Conservation (phyloP, 2,113 vertebrate genomes). For the Pelobates fuscus region DNA sequence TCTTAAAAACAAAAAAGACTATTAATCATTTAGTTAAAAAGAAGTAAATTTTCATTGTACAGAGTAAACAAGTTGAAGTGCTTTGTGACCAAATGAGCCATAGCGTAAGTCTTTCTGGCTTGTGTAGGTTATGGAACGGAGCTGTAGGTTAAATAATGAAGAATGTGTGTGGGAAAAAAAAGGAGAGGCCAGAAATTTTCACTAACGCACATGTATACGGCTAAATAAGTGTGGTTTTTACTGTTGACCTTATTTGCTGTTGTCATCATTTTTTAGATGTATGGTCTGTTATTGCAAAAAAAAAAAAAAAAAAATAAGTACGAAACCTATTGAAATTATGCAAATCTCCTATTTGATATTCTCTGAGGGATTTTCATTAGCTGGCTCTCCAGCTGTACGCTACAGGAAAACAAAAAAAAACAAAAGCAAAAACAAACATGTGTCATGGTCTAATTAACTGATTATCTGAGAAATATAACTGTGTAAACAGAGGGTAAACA, state of each 20-base stretch:
- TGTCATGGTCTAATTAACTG: constrained; percentile 19
- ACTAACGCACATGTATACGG: constrained; percentile 49
- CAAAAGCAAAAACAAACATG: background rate
- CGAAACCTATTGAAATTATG: too few species aligned
- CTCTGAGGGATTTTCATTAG: constrained; percentile 25
- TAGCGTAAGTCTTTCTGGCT: background rate
- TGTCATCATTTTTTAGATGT: background rate
- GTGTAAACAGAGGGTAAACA: constrained; percentile 6
- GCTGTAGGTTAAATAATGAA: background rate
- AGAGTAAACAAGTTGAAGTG: constrained; percentile 16
- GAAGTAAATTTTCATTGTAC: constrained; percentile 7
- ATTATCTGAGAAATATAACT: constrained; percentile 10
- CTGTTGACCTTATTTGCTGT: constrained; percentile 53
- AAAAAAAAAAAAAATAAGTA: background rate
- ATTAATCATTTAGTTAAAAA: constrained; percentile 29
- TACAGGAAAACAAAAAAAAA: background rate
- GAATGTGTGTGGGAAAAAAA: background rate
- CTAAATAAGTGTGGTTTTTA: constrained; percentile 58
- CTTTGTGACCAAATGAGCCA: background rate
- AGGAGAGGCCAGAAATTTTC: constrained; percentile 6
- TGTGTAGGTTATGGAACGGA: background rate
- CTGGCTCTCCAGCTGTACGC: constrained; percentile 43
- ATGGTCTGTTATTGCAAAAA: background rate
- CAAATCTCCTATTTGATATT: background rate
- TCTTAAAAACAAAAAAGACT: constrained; percentile 35